Evolutionary conservation across 2,797 vertebrate species (phyloP), one percentile per base, ranked within the genome.

Genomic region (Phrynocephalus forsythii): DNA sequence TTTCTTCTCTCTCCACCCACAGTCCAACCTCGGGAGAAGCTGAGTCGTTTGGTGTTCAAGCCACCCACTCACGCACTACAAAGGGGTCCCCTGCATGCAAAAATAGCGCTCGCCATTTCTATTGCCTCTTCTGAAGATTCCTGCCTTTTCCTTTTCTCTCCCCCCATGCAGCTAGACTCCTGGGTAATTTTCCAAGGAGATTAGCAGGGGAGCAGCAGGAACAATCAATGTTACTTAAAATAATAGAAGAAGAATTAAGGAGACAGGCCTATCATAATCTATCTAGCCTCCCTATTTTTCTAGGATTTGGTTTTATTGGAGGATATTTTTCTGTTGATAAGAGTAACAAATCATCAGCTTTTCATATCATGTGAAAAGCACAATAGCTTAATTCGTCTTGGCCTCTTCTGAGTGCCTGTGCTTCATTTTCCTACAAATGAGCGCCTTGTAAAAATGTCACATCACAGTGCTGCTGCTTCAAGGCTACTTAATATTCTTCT

Each of bases 401-500:
- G 30, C 86, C 88, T 92, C 83, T 92, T 93, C 87, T 67, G 87
- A 87, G 22, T 85, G 88, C 83, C 82, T 87, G 83, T 88, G 87
- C 83, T 93, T 95, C 88, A 76, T 90, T 90, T 93, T 91, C 87
- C 90, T 91, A 89, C 87, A 93, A 90, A 89, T 90, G 52, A 94
- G 84, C 88, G 91, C 84, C 92, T 91, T 92, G 85, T 92, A 91
- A 91, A 93, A 92, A 93, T 90, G 30, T 82, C 91, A 92, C 67
- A 90, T 68, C 83, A 60, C 82, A 88, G 73, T 0, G 0, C 56
- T 90, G 75, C 83, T 91, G 75, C 82, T 95, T 84, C 87, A 84
- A 90, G 86, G 30, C 80, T 91, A 83, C 84, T 94, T 93, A 89
- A 91, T 91, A 92, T 86, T 91, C 77, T 73, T 82, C 48, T 94